Evolutionary conservation across 2,888 invertebrate genomes (phyloP), one percentile per base, ranked within the genome.

Genomic region (Siphonodentalium dalli): DNA sequence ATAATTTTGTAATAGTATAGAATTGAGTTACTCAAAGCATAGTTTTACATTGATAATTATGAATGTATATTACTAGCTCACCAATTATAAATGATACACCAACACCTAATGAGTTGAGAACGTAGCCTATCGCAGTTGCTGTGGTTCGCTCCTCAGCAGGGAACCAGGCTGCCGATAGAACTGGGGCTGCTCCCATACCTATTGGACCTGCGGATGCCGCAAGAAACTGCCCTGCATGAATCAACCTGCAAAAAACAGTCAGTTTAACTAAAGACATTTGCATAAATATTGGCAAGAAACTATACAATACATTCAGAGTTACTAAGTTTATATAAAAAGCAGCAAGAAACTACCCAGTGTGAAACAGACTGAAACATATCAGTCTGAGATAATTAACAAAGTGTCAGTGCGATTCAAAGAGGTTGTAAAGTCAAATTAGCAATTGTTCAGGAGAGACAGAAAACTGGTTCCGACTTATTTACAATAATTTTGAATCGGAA

Each of bases 91-190:
- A 78, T 1, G 77, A 67, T 2, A 68, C 51, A 8, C 72, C 73
- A 3, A 72, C 56, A 2, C 78, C 78, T 29, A 75, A 23, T 11
- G 45, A 50, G 35, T 62, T 66, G 1, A 61, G 29, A 3, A 66
- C 50, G 15, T 58, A 45, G 39, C 63, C 61, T 13, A 74, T 55
- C 11, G 75, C 72, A 1, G 78, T 77, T 9, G 83, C 81, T 13
- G 83, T 84, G 13, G 83, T 83, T 45, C 84, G 67, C 68, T 84
- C 77, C 29, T 81, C 68, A 3, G 76, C 75, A 5, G 84, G 82
- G 61, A 85, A 84, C 83, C 84, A 84, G 31, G 76, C 66, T n/a
- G 83, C 78, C 4, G 84, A 83, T 6, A 85, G 43, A 7, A 81
- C 66, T 2, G 82, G 77, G 9, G 82, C 77, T 1, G 77, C 80